phyloP scores from a whole-genome alignment of 2,888 invertebrate genomes.

The Stenoptilia bipunctidactyla region DNA sequence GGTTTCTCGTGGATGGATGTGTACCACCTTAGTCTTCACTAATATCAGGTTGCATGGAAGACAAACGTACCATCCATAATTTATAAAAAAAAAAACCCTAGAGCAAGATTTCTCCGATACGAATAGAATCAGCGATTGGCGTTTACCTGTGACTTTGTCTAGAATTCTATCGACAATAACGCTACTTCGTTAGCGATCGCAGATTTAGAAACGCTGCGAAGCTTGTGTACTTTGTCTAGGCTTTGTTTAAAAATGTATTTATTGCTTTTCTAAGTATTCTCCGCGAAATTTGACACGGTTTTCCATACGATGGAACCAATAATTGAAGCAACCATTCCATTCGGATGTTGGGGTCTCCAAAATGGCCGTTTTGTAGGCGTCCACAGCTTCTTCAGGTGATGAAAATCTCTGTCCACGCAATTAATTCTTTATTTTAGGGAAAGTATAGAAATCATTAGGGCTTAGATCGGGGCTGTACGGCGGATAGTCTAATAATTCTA shows the following conservation, averaged over 20 bases:
- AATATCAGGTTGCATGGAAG: no score
- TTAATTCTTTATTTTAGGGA: slow-evolving; percentile 6
- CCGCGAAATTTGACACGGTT: slow-evolving; percentile 8
- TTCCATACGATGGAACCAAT: slow-evolving; percentile 9
- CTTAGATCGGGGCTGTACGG: slow-evolving; percentile 7
- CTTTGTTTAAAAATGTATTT: slow-evolving; percentile 1
- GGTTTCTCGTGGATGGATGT: no score
- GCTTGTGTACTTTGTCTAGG: no score
- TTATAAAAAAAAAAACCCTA: no score
- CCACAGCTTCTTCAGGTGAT: slow-evolving; percentile 8
- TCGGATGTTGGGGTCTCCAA: slow-evolving; percentile 6
- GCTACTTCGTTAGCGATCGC: no score
- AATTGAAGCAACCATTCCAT: slow-evolving; percentile 9
- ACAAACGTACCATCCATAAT: no score
- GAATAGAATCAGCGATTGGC: no score
- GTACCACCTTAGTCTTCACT: no score
- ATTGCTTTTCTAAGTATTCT: slow-evolving; percentile 9
- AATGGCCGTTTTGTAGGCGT: slow-evolving; percentile 5
- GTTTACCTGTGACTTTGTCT: no score
- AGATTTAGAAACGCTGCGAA: no score
- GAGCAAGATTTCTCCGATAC: no score
- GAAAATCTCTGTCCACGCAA: slow-evolving; percentile 7
- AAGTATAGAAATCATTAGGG: slow-evolving; percentile 11
- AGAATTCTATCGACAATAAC: no score
- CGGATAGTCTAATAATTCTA: slow-evolving; percentile 4